phyloP scores from a whole-genome alignment of 2,888 invertebrate species.

The Scaeva pyrastri region DNA sequence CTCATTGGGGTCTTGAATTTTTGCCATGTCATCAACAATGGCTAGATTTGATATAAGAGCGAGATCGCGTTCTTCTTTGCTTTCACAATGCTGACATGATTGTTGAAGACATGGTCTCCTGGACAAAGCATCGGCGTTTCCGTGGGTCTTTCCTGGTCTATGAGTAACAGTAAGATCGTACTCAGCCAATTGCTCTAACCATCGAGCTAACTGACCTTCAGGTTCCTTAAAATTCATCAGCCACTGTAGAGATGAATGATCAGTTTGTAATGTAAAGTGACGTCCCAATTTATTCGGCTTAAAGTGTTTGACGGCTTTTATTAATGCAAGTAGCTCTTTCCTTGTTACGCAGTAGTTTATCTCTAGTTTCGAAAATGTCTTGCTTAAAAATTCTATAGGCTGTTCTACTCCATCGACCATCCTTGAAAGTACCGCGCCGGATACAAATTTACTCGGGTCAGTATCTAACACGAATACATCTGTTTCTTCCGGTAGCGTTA shows the following conservation, averaged over 20 bases:
- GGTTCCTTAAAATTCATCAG: conserved; percentile 26
- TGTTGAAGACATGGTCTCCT: conserved; percentile 11
- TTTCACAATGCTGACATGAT: conserved; percentile 5
- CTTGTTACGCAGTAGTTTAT: too few relatives aligned
- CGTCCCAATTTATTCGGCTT: conserved; percentile 13
- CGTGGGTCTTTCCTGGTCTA: not conserved
- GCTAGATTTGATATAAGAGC: not conserved
- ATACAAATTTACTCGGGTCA: not conserved
- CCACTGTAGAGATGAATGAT: conserved; percentile 29
- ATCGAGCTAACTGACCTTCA: conserved; percentile 1
- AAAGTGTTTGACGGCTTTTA: not conserved
- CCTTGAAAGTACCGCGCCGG: too few relatives aligned
- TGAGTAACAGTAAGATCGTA: not conserved
- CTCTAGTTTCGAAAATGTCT: too few relatives aligned
- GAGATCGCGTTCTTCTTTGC: conserved; percentile 1
- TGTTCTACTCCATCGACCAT: not conserved
- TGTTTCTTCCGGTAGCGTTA: conserved; percentile 5
- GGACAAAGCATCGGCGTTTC: conserved; percentile 11
- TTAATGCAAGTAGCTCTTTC: too few relatives aligned
- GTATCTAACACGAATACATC: conserved; percentile 23
- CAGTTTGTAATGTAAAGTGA: conserved; percentile 2
- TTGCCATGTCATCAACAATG: not conserved
- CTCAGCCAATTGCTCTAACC: not conserved
- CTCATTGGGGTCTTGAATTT: not conserved
- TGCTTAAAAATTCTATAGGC: too few relatives aligned